These are phyloP conservation scores for Cephus sareptanus DNA, from an alignment of 2,888 invertebrate genomes.

Conservation along the genomic window DNA sequence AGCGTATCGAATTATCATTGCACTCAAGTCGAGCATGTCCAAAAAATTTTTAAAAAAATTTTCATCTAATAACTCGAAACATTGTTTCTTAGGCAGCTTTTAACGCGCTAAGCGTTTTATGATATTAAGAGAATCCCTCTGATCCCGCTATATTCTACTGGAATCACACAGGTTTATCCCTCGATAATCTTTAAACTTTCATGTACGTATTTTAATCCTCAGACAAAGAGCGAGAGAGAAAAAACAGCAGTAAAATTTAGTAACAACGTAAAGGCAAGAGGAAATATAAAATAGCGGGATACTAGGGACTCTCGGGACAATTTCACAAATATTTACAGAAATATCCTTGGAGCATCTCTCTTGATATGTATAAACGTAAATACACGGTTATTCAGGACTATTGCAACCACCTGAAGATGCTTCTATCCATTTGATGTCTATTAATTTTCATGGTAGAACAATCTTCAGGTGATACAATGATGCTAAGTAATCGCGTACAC, in stretches of 20 bases:
- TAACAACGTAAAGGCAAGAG: not conserved
- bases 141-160: not conserved
- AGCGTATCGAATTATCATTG: not conserved
- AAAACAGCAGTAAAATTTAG: not conserved
- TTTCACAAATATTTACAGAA: not conserved
- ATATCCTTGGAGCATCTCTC: not conserved
- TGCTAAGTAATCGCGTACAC: too few relatives aligned
- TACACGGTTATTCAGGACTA: not conserved
- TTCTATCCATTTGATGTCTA: too few relatives aligned
- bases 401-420: too few relatives aligned
- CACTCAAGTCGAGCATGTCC: not conserved
- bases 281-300: not conserved
- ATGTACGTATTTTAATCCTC: not conserved
- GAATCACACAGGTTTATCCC: not conserved
- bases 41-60: not conserved
- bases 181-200: not conserved
- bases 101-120: not conserved
- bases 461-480: too few relatives aligned
- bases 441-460: too few relatives aligned
- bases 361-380: not conserved
- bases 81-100: not conserved
- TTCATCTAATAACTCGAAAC: not conserved
- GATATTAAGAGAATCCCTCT: not conserved
- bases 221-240: not conserved
- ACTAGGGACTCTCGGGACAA: not conserved